Conservation (phyloP, 2,113 vertebrate genomes). For the Coryphaenoides rupestris region DNA sequence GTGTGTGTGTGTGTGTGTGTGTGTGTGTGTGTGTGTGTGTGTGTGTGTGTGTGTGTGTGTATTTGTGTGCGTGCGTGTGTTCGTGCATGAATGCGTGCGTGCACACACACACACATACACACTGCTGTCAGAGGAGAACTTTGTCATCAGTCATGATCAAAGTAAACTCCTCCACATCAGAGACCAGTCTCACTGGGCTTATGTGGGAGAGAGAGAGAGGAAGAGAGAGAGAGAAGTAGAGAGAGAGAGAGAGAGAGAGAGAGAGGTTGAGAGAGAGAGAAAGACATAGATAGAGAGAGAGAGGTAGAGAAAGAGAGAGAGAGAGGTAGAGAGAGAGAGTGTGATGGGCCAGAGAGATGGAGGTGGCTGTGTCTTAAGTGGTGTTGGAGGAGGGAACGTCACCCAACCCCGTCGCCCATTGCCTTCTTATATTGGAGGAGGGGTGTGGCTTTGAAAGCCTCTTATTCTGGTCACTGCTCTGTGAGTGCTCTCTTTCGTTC, state of each 20-base stretch:
- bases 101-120: too few relatives aligned
- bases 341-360: too few relatives aligned
- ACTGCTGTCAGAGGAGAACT: not conserved
- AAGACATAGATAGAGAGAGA: not conserved
- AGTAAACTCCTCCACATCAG: conserved; percentile 32
- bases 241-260: not conserved
- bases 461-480: too few relatives aligned
- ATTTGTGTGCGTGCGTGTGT: not conserved
- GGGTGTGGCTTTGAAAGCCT: too few relatives aligned
- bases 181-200: conserved; percentile 15
- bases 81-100: not conserved
- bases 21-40: conserved; percentile 1
- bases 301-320: not conserved
- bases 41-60: conserved; percentile 3
- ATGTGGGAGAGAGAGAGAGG: not conserved
- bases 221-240: not conserved
- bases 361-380: not conserved
- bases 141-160: conserved; percentile 30
- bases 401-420: too few relatives aligned
- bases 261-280: conserved; percentile 11
- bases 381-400: too few relatives aligned
- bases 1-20: not conserved
- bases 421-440: too few relatives aligned
- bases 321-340: not conserved
- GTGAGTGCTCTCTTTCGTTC: too few relatives aligned